Evolutionary conservation across 2,797 vertebrate genomes (phyloP).

Genomic region (Ispidina picta): DNA sequence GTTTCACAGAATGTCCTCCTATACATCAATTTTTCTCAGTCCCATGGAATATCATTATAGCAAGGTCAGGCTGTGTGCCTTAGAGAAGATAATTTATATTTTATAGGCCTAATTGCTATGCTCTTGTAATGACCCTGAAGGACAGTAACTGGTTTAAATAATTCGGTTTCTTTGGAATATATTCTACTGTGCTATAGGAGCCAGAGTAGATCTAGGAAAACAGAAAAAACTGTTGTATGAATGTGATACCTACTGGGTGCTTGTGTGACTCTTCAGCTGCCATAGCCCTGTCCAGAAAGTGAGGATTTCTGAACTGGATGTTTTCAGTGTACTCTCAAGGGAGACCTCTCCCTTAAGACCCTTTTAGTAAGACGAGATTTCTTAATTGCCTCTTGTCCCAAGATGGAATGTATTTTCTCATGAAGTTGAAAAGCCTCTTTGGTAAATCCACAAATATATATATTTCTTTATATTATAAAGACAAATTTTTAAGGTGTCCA

Average conservation of each 20-base stretch:
- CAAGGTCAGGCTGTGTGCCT: neutral
- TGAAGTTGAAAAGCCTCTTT: neutral
- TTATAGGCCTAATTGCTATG: constrained; percentile 11
- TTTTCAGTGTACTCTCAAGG: neutral
- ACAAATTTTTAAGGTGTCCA: neutral
- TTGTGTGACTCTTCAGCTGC: neutral
- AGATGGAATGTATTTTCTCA: neutral
- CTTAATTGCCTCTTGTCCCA: neutral
- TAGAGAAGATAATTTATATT: constrained; percentile 39
- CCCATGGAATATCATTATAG: constrained; percentile 49
- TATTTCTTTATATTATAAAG: neutral
- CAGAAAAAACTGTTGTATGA: neutral
- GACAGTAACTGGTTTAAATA: constrained; percentile 38
- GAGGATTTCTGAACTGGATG: neutral
- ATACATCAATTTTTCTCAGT: constrained; percentile 19
- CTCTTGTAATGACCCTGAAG: constrained; percentile 36
- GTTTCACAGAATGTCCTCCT: neutral
- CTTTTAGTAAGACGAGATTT: neutral
- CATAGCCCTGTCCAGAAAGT: neutral
- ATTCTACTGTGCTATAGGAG: neutral
- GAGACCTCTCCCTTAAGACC: neutral
- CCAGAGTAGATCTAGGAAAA: neutral
- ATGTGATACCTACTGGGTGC: neutral
- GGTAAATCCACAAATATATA: neutral
- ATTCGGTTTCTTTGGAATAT: constrained; percentile 5